Conservation (phyloP, 2,888 invertebrate genomes). For the Polyommatus icarus region DNA sequence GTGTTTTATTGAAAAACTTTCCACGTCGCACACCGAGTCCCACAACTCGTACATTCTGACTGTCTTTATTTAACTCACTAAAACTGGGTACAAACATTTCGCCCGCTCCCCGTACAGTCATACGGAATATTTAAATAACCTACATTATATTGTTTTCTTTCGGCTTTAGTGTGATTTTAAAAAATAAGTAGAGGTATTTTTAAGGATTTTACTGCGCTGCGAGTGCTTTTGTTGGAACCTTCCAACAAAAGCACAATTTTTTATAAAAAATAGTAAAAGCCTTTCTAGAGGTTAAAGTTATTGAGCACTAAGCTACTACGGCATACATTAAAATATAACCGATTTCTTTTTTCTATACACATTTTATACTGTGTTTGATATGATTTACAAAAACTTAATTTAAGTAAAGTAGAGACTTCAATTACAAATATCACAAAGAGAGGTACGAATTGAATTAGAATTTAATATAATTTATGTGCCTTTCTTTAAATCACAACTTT, state of each 20-base stretch:
- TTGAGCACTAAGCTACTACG: neutral
- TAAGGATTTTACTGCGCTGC: neutral
- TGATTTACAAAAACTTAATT: neutral
- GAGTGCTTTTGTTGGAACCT: neutral
- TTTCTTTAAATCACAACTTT: constrained; percentile 3
- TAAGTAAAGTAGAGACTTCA: neutral
- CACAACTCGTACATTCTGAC: constrained; percentile 47
- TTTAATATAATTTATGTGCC: neutral
- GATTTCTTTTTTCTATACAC: neutral
- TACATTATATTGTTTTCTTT: constrained; percentile 8
- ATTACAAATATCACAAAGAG: neutral
- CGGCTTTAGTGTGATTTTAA: neutral
- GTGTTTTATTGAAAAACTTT: constrained; percentile 78
- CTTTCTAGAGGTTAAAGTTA: neutral
- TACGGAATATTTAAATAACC: constrained; percentile 29
- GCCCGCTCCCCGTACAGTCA: constrained; percentile 26
- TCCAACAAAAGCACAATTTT: no score
- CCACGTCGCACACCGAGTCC: constrained; percentile 54
- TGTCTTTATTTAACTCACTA: constrained; percentile 36
- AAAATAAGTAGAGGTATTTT: neutral
- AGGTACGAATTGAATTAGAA: neutral
- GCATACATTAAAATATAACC: neutral
- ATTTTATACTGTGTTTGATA: neutral
- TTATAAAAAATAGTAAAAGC: neutral
- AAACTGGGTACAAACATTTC: constrained; percentile 33